Base-by-base conservation (phyloP, 2,113 vertebrate species). In the Leptobrachium ailaonicum region DNA sequence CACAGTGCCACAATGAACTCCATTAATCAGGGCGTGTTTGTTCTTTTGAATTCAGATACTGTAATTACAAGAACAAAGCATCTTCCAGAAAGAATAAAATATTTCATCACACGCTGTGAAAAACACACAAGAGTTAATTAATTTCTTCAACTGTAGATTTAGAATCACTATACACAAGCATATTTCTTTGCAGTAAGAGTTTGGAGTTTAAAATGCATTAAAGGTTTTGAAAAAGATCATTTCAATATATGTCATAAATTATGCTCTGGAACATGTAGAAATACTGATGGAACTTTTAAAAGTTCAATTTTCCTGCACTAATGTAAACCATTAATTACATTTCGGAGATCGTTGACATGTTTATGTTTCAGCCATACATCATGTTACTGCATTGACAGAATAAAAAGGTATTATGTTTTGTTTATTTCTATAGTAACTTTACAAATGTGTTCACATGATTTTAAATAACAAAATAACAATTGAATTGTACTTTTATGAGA, bases 91-190 rank as follows among this genome's bases (percentile, higher is more conserved):
- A 84, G 4, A 87, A 82, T 50, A 85, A 86, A 85, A 80, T 20
- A 67, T 50, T 84, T 76, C 62, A 42, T 12, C 77, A 68, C 7
- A 50, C 7, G 42, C 72, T 66, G 81, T 11, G 2, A 74, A 83
- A 87, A 87, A 84, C 56, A 79, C 43, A 81, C 76, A 63, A 79
- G 50, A 84, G 74, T 68, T 83, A 82, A 84, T 88, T 20, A 63
- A 56, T 76, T 75, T n/a, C 41, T 83, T 86, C 75, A 78, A 42
- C 84, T 73, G 62, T 58, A 54, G 68, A 60, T 41, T 77, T 75
- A 71, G 60, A 74, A 71, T 68, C 0, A 0, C 20, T 75, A 85
- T 72, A 73, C 41, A 56, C 32, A 53, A 79, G 74, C 63, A 77
- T 41, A 53, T 67, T 79, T 83, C 66, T 58, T 82, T 80, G 73